These are phyloP conservation scores for Hippopotamyrus pictus DNA, from an alignment of 2,797 vertebrate species.

Conservation along the genomic window DNA sequence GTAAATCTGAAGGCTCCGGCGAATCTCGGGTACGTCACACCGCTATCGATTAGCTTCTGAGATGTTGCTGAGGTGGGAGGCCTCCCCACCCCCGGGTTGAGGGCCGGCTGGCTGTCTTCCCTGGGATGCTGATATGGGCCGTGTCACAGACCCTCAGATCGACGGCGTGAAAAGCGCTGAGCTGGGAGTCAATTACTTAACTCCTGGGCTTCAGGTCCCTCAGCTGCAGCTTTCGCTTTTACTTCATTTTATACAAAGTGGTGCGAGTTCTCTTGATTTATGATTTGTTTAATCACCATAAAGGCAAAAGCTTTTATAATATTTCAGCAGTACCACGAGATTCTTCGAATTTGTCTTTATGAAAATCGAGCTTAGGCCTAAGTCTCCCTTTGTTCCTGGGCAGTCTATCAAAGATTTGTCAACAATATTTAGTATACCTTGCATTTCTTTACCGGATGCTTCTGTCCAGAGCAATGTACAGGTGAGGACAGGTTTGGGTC, in stretches of 20 bases:
- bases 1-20: neutral
- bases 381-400: neutral
- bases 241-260: neutral
- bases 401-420: neutral
- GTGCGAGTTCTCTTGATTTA: neutral
- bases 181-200: constrained; percentile 1
- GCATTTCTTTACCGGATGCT: neutral
- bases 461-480: neutral
- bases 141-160: neutral
- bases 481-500: neutral
- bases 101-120: neutral
- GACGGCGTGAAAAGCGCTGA: neutral
- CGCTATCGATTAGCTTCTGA: neutral
- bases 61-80: neutral
- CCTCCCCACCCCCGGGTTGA: neutral
- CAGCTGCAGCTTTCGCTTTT: neutral
- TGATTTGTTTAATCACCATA: neutral
- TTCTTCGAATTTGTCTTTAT: neutral
- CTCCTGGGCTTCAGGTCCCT: neutral
- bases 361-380: neutral
- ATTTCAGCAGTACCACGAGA: neutral
- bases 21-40: neutral
- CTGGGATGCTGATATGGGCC: neutral
- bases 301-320: neutral
- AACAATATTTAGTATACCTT: neutral